These are phyloP conservation scores for Brachionus rubens DNA, from an alignment of 1,140 invertebrate genomes.

Conservation along the genomic window DNA sequence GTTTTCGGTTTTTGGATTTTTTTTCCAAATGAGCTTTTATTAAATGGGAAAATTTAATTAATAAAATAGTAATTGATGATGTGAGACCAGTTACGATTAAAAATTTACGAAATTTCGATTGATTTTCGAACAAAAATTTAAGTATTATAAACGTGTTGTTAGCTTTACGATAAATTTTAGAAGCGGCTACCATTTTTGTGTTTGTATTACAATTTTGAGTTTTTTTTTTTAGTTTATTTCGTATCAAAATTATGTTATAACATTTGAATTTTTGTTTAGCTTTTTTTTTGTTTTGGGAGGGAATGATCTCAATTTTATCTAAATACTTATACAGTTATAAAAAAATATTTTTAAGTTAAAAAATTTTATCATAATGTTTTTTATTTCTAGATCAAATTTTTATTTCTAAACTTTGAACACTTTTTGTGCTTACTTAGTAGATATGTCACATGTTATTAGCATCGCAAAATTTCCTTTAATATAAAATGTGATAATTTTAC, in stretches of 20 bases:
- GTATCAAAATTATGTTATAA: too few species aligned
- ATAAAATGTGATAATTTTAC: too few species aligned
- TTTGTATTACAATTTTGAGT: too few species aligned
- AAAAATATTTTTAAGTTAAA: not conserved
- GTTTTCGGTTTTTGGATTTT: not conserved
- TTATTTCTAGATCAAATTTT: not conserved
- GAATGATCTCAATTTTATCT: slow-evolving; percentile 18
- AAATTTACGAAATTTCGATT: slow-evolving; percentile 2
- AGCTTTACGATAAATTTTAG: not conserved
- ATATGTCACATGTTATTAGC: too few species aligned
- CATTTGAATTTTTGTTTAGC: too few species aligned
- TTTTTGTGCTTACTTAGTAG: too few species aligned
- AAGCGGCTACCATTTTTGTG: slow-evolving; percentile 11
- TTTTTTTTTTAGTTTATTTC: too few species aligned
- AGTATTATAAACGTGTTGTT: not conserved
- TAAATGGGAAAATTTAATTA: not conserved
- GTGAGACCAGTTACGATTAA: not conserved
- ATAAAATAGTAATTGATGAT: not conserved
- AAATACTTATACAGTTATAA: slow-evolving; percentile 32
- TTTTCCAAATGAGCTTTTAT: not conserved
- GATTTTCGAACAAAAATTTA: slow-evolving; percentile 23
- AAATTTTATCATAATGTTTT: slow-evolving; percentile 8
- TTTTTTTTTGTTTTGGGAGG: too few species aligned
- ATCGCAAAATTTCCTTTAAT: too few species aligned
- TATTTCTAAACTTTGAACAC: too few species aligned